Evolutionary conservation across 2,888 invertebrate genomes (phyloP).

Genomic region (Drosophila mayaguana): DNA sequence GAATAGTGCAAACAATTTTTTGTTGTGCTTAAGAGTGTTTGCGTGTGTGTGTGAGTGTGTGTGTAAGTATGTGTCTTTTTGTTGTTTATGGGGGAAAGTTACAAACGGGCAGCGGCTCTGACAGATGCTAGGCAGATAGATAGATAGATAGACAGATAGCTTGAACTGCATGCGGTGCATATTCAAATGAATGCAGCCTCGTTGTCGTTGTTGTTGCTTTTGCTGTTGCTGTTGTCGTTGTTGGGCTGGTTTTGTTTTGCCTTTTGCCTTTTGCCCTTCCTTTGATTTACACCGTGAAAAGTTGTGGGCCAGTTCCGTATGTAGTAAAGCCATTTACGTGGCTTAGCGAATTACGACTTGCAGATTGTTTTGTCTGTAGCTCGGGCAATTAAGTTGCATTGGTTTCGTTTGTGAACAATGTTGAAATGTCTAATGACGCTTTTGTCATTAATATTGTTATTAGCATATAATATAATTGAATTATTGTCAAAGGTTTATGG

Average conservation of each 20-base stretch:
- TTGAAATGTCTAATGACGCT: conserved; percentile 55
- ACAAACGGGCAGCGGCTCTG: conserved; percentile 65
- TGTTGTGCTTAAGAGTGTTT: conserved; percentile 21
- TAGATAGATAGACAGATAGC: conserved; percentile 61
- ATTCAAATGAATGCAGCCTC: conserved; percentile 77
- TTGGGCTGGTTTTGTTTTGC: conserved; percentile 70
- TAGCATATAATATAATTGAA: conserved; percentile 28
- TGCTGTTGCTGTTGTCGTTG: conserved; percentile 8
- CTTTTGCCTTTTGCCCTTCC: conserved; percentile 65
- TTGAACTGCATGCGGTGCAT: conserved; percentile 60
- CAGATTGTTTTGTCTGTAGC: conserved; percentile 23
- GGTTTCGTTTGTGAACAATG: conserved; percentile 50
- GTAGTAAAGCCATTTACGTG: conserved; percentile 36
- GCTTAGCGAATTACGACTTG: conserved; percentile 33
- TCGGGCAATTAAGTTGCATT: conserved; percentile 64
- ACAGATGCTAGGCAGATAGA: conserved; percentile 75
- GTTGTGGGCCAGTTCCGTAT: conserved; percentile 40
- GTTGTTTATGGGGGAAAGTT: conserved; percentile 80
- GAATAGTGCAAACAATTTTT: conserved; percentile 67
- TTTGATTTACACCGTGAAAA: conserved; percentile 75
- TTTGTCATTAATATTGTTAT: conserved; percentile 41
- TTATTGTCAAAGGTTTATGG: conserved; percentile 35
- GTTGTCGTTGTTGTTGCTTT: conserved; percentile 1
- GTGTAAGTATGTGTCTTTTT: conserved; percentile 41
- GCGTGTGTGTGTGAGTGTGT: conserved; percentile 1